phyloP scores from a whole-genome alignment of 2,888 invertebrate species.

The Drosophila colorata region DNA sequence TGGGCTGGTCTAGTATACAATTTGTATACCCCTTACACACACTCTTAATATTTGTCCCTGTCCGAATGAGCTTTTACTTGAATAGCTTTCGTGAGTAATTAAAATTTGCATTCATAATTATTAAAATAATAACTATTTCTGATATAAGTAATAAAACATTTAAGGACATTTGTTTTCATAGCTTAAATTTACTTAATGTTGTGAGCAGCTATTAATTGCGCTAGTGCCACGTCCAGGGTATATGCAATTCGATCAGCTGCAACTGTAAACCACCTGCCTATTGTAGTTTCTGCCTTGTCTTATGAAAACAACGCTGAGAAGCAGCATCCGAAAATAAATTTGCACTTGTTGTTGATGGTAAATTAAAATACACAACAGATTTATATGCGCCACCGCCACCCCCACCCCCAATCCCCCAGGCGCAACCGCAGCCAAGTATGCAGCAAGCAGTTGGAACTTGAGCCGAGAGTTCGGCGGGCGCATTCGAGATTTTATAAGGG shows the following conservation, averaged over 20 bases:
- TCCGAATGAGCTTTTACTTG: too few species aligned
- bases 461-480: constrained; percentile 21
- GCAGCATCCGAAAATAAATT: constrained; percentile 34
- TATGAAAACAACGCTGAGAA: constrained; percentile 14
- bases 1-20: background rate
- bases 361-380: constrained; percentile 57
- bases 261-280: background rate
- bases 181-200: too few species aligned
- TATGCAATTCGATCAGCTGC: background rate
- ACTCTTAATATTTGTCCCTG: too few species aligned
- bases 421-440: constrained; percentile 4
- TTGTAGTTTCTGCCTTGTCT: constrained; percentile 6
- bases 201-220: too few species aligned
- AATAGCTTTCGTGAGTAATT: too few species aligned
- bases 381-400: constrained; percentile 29
- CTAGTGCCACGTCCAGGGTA: constrained; percentile 2
- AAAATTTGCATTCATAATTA: too few species aligned
- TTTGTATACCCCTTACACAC: background rate
- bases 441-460: constrained; percentile 7
- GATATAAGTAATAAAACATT: too few species aligned
- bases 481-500: constrained; percentile 34
- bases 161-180: too few species aligned
- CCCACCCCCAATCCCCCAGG: too few species aligned
- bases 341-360: constrained; percentile 45
- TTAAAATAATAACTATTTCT: too few species aligned